A percentile compares a stretch with the other conserved stretches of the same genome.
Evolutionary conservation across 1,140 invertebrate species (phyloP).

Genomic region (Glossosoma conforme): DNA sequence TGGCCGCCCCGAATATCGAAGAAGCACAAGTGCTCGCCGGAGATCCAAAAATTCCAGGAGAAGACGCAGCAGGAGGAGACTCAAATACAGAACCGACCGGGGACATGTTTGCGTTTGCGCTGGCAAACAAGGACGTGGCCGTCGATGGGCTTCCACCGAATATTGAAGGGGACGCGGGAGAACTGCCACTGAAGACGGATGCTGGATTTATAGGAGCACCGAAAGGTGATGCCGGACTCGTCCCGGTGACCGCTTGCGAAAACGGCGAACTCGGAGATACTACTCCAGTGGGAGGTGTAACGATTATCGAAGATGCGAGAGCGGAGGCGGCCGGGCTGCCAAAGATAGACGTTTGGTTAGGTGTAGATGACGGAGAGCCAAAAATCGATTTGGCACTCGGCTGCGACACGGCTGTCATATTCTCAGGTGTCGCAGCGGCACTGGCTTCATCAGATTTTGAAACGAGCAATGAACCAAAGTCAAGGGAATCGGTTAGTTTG

Average conservation of each 20-base stretch:
- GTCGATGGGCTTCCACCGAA: slow-evolving; percentile 9
- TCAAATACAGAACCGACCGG: slow-evolving; percentile 13
- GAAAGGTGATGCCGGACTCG: neutral
- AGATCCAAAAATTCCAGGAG: slow-evolving; percentile 17
- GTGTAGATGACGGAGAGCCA: neutral
- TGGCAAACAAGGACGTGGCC: slow-evolving; percentile 9
- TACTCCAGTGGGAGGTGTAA: neutral
- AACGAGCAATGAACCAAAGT: slow-evolving; percentile 12
- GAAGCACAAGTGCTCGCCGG: slow-evolving; percentile 22
- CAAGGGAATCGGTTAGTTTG: neutral
- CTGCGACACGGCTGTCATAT: neutral
- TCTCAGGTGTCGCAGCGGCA: neutral
- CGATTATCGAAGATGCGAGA: neutral
- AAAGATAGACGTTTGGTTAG: too few relatives aligned
- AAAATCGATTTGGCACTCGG: slow-evolving; percentile 6
- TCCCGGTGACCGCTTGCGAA: neutral
- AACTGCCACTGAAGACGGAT: slow-evolving; percentile 8
- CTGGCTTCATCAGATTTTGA: neutral
- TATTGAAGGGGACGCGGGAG: neutral
- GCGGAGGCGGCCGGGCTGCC: too few relatives aligned
- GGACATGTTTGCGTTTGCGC: slow-evolving; percentile 9
- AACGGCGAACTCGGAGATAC: neutral
- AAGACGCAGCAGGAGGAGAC: slow-evolving; percentile 5
- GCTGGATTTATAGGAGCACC: slow-evolving; percentile 1
- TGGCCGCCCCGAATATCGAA: slow-evolving; percentile 28